A percentile compares a stretch with the other conserved stretches of the same genome.
phyloP scores from a whole-genome alignment of 2,113 vertebrate species.

The Colossoma macropomum region DNA sequence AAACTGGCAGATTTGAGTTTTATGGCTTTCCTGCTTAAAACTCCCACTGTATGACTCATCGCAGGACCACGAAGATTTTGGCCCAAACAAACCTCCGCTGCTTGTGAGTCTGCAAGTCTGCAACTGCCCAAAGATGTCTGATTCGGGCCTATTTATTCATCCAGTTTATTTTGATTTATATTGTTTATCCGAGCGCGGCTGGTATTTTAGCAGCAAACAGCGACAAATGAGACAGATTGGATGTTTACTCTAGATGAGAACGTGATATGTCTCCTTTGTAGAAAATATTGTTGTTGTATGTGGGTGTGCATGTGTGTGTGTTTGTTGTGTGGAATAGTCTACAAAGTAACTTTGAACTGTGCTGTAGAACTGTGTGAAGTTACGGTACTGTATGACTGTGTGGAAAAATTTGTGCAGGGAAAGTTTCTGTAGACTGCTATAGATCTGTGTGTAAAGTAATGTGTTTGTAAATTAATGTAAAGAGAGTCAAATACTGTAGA shows the following conservation, averaged over 20 bases:
- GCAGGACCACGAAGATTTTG: slow-evolving; percentile 8
- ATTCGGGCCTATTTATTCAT: slow-evolving; percentile 19
- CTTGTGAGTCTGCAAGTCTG: slow-evolving; percentile 7
- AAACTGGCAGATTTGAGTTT: slow-evolving; percentile 22
- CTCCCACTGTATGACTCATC: slow-evolving; percentile 35
- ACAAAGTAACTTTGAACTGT: too few relatives aligned
- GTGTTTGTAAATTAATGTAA: too few relatives aligned
- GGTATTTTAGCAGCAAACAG: neutral
- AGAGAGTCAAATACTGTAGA: too few relatives aligned
- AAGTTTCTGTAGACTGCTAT: too few relatives aligned
- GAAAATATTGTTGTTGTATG: neutral
- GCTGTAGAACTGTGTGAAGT: too few relatives aligned
- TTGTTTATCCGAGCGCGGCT: neutral
- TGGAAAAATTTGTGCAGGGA: too few relatives aligned
- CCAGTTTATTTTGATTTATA: slow-evolving; percentile 21
- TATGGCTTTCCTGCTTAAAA: slow-evolving; percentile 28
- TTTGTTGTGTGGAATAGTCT: neutral
- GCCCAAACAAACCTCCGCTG: slow-evolving; percentile 1
- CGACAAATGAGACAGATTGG: slow-evolving; percentile 20
- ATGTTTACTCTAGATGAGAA: slow-evolving; percentile 10
- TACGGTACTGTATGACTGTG: too few relatives aligned
- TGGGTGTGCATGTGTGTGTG: slow-evolving; percentile 34
- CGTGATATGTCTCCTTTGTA: neutral
- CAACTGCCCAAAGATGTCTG: slow-evolving; percentile 1
- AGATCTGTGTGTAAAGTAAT: too few relatives aligned